These are phyloP conservation scores for Lycaon pictus DNA, from an alignment of 2,113 vertebrate genomes.

Conservation along the genomic window DNA sequence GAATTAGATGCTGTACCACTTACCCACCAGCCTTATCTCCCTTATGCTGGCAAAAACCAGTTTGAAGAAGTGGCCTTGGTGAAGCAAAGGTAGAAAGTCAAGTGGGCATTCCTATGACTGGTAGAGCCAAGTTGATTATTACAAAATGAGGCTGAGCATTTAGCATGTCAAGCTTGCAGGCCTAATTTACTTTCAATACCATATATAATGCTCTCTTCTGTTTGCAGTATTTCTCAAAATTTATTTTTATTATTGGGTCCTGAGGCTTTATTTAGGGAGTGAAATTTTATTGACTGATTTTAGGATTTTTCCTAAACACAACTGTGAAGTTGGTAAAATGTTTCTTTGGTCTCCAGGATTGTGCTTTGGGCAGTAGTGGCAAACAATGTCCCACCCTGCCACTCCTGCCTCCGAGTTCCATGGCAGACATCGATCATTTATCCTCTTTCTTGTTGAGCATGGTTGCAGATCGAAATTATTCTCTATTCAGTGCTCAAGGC, in stretches of 20 bases:
- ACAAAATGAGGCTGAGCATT: neutral
- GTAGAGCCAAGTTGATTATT: neutral
- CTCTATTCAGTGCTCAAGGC: slow-evolving; percentile 14
- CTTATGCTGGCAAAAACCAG: neutral
- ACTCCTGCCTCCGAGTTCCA: neutral
- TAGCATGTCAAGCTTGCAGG: neutral
- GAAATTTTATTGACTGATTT: neutral
- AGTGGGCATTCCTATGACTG: neutral
- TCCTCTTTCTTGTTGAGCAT: slow-evolving; percentile 31
- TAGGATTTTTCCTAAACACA: neutral
- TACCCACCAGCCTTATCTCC: neutral
- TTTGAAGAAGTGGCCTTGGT: neutral
- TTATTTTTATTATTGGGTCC: neutral
- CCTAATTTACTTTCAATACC: neutral
- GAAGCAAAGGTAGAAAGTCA: neutral
- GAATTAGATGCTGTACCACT: no score
- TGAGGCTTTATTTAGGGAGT: neutral
- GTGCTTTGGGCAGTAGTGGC: neutral
- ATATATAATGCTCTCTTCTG: neutral
- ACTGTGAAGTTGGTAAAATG: neutral
- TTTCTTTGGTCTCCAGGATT: neutral
- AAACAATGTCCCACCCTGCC: neutral
- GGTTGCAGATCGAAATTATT: slow-evolving; percentile 49
- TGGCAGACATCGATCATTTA: neutral
- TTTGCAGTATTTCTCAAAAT: neutral